Conservation (phyloP, 1,140 invertebrate genomes). For the Streblospio benedicti region DNA sequence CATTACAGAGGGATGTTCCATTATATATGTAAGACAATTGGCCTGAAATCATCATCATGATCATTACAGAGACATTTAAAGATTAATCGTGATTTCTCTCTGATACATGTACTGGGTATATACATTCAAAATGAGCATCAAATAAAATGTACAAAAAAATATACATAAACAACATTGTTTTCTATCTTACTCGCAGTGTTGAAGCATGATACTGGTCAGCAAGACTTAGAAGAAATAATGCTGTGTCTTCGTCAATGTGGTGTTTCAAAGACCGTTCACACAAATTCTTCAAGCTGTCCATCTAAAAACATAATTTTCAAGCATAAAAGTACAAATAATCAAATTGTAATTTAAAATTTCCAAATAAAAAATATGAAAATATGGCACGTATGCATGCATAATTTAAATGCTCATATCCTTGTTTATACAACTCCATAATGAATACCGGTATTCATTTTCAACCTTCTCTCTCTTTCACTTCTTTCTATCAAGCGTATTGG, state of each 20-base stretch:
- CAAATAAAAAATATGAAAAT: no score
- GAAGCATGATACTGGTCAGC: conserved; percentile 60
- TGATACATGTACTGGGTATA: no score
- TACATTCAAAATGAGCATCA: no score
- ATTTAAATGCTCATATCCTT: neutral
- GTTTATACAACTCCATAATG: no score
- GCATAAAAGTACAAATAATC: no score
- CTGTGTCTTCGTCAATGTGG: conserved; percentile 57
- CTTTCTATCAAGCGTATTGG: no score
- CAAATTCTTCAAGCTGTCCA: conserved; percentile 53
- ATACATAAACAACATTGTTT: no score
- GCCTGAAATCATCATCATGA: conserved; percentile 33
- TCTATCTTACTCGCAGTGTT: conserved; percentile 54
- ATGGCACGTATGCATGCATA: neutral
- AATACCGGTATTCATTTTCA: no score
- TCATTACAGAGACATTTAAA: neutral
- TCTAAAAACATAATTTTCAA: conserved; percentile 40
- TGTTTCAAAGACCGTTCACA: conserved; percentile 56
- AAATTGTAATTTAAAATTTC: no score
- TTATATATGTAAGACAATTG: conserved; percentile 50
- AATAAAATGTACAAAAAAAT: no score
- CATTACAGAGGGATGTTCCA: conserved; percentile 53
- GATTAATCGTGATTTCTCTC: no score
- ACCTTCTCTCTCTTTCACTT: no score
- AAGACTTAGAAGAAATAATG: conserved; percentile 57